phyloP scores from a whole-genome alignment of 2,888 invertebrate species.

The Isoperla grammatica region DNA sequence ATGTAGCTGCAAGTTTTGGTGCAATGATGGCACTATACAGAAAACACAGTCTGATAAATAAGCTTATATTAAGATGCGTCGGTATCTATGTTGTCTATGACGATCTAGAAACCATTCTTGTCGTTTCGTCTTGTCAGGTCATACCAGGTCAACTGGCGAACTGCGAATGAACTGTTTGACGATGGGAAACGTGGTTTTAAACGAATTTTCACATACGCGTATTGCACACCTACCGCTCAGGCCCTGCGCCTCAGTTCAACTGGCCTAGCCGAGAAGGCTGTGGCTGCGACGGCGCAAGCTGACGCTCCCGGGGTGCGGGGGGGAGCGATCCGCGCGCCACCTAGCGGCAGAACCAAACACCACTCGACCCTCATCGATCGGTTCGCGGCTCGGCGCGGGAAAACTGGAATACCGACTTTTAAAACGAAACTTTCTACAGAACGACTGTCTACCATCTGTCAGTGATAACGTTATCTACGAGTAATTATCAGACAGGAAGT shows the following conservation, averaged over 20 bases:
- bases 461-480: no score
- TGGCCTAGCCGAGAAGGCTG: conserved; percentile 19
- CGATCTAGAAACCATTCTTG: background rate
- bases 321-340: conserved; percentile 1
- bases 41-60: conserved; percentile 6
- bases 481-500: no score
- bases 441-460: no score
- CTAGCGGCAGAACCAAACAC: background rate
- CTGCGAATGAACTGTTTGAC: conserved; percentile 6
- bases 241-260: conserved; percentile 23
- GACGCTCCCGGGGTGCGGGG: background rate
- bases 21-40: conserved; percentile 9
- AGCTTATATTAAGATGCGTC: background rate
- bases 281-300: background rate
- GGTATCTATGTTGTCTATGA: background rate
- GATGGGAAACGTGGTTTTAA: conserved; percentile 16
- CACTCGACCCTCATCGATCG: background rate
- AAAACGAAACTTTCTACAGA: no score
- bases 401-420: background rate
- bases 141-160: conserved; percentile 11
- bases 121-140: conserved; percentile 9
- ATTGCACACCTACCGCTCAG: conserved; percentile 13
- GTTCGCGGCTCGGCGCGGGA: conserved; percentile 4
- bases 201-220: conserved; percentile 11
- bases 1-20: conserved; percentile 6